Base-by-base conservation (phyloP, 2,797 vertebrate genomes). In the Anableps anableps region DNA sequence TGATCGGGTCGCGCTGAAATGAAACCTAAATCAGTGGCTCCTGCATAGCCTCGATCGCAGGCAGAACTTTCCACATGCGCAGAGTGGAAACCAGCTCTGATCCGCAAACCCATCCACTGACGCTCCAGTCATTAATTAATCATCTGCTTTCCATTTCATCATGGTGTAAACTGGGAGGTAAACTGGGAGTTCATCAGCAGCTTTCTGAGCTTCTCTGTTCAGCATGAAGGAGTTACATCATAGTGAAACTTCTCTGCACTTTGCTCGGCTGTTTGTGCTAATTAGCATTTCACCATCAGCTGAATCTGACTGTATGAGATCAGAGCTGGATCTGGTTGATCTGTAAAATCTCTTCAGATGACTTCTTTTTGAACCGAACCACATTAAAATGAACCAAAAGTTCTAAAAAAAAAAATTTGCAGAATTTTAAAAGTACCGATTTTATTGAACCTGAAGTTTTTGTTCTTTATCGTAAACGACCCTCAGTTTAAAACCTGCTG, bases 1-100 rank as follows among this genome's bases (percentile, higher is more conserved):
- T 48, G 5, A 19, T 38, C 41, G 26, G 41, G 47, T 14, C 71
- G 47, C n/a, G 13, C 45, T 60, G 76, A 83, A 83, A 78, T 75
- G 76, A 83, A 79, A 83, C 81, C 14, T 83, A 83, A 82, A 19
- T n/a, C 31, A 41, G 76, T 29, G 29, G 53, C 38, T 75, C 47
- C 13, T 47, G 41, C 13, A 34, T 36, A 38, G 45, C 47, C 23
- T 21, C n/a, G 2, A 29, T 66, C 64, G 48, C 23, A 26, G 41
- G 34, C 45, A 8, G 41, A 58, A 26, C n/a, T 34, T 60, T 78
- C 41, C 70, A 72, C 38, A 16, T 29, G 26, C 5, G 51, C 53
- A 64, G 58, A 47, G 47, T n/a, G 29, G 34, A 68, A 68, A 66
- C 51, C 47, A 5, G 13, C 31, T 13, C 31, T 17, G 31, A n/a